Evolutionary conservation across 2,797 vertebrate genomes (phyloP).

Genomic region (Protosalanx chinensis): DNA sequence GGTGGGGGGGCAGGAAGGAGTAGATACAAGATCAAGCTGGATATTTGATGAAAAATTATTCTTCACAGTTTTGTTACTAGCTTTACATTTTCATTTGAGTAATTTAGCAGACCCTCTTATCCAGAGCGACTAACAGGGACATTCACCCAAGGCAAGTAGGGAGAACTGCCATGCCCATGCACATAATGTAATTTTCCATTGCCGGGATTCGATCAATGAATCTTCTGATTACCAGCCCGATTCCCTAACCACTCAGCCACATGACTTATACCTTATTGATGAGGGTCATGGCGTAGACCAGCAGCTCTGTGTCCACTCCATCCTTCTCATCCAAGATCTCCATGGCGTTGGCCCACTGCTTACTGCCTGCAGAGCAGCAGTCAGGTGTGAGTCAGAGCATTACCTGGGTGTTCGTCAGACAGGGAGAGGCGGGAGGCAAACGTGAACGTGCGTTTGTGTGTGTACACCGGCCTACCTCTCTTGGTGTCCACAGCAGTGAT

Average conservation of each 20-base stretch:
- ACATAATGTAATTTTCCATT: too few species aligned
- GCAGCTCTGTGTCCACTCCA: slow-evolving; percentile 90
- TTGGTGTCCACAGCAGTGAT: slow-evolving; percentile 78
- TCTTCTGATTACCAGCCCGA: too few species aligned
- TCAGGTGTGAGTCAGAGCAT: background rate
- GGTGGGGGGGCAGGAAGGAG: background rate
- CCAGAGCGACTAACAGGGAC: too few species aligned
- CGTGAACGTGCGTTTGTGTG: background rate
- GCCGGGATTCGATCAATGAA: too few species aligned
- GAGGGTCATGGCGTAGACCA: slow-evolving; percentile 92
- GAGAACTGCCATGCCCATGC: too few species aligned
- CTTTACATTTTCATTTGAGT: background rate
- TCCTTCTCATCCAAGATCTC: slow-evolving; percentile 95
- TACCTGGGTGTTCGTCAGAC: background rate
- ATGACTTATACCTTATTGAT: slow-evolving; percentile 85
- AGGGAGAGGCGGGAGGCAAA: background rate
- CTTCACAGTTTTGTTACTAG: too few species aligned
- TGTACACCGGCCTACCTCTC: slow-evolving; percentile 71
- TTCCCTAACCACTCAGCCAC: too few species aligned
- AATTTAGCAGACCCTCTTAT: too few species aligned
- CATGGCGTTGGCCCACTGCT: slow-evolving; percentile 87
- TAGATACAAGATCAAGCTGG: too few species aligned
- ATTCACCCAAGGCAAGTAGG: too few species aligned
- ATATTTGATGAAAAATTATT: too few species aligned
- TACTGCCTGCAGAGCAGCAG: slow-evolving; percentile 70